These are phyloP conservation scores for Motacilla alba DNA, from an alignment of 2,113 vertebrate genomes.

Conservation along the genomic window DNA sequence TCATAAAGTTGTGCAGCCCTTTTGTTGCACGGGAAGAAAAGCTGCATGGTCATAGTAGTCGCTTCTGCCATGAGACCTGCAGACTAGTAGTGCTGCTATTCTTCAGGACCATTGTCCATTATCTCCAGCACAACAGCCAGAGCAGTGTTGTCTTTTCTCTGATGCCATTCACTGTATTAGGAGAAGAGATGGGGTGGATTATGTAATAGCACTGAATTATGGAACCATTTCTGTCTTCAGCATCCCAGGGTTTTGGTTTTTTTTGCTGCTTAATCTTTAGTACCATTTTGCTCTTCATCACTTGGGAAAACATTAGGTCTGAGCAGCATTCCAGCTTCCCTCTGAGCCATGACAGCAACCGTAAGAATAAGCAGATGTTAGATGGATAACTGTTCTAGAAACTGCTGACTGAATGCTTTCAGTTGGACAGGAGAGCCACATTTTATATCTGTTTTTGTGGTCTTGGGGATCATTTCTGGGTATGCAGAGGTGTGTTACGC, in stretches of 20 bases:
- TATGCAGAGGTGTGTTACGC: not conserved
- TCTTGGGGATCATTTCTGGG: not conserved
- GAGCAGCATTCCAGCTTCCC: not conserved
- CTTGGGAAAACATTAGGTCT: not conserved
- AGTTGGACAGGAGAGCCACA: not conserved
- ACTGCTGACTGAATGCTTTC: not conserved
- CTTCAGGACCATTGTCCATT: not conserved
- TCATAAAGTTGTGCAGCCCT: not conserved
- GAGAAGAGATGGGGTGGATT: not conserved
- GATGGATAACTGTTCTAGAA: not conserved
- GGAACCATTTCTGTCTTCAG: not conserved
- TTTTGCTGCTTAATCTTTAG: not conserved
- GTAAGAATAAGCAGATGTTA: not conserved
- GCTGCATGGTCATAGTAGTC: not conserved
- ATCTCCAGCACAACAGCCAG: not conserved
- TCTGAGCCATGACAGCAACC: not conserved
- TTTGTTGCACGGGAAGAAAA: conserved; percentile 14
- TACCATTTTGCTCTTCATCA: not conserved
- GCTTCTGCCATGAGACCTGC: not conserved
- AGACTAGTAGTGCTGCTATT: not conserved
- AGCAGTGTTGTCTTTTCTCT: not conserved
- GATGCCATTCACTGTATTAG: not conserved
- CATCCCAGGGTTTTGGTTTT: not conserved
- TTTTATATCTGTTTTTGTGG: not conserved
- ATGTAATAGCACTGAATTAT: not conserved